Base-by-base conservation (phyloP, 1,140 invertebrate genomes). In the Hestina assimilis region DNA sequence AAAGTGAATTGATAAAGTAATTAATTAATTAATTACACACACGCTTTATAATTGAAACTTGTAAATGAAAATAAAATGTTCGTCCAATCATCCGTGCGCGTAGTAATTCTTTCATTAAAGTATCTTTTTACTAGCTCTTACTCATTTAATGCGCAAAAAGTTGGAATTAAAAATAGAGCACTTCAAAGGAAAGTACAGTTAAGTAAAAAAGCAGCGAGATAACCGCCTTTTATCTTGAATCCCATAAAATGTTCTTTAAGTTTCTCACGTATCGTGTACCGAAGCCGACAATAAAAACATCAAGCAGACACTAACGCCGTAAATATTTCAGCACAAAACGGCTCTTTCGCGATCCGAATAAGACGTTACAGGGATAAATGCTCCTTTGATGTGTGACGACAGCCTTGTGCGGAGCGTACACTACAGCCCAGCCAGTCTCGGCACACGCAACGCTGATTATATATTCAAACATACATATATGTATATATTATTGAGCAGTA, bases 271-370 rank as follows among this genome's bases (percentile, higher is more conserved):
- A 33, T 26, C 42, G 11, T 33, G 43, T 56, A 40, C 45, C 24
- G 31, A 45, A 9, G 53, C 45, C 23, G 46, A 51, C 55, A 51
- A 58, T 58, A 58, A 51, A 58, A 58, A 45, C 46, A 54, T 54
- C 51, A 53, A 20, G n/a, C 38, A 17, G 20, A 15, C 20, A 47
- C 43, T 48, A 56, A 15, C 38, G 33, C 11, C 45, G 46, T 58
- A 51, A 58, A 58, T 58, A 58, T 58, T 51, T 51, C 46, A 51
- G 40, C 23, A n/a, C 21, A 28, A 28, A 52, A 41, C 26, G 48
- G 41, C 35, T 52, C 48, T 26, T 31, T 52, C 38, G 48, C 48
- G 48, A 52, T 52, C 15, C 23, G 48, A 52, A 52, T 52, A 35
- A 52, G 48, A 52, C 48, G 33, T 52, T 52, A 42, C 48, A 29